These are phyloP conservation scores for Drosophila bocqueti DNA, from an alignment of 1,140 invertebrate genomes.

Conservation along the genomic window DNA sequence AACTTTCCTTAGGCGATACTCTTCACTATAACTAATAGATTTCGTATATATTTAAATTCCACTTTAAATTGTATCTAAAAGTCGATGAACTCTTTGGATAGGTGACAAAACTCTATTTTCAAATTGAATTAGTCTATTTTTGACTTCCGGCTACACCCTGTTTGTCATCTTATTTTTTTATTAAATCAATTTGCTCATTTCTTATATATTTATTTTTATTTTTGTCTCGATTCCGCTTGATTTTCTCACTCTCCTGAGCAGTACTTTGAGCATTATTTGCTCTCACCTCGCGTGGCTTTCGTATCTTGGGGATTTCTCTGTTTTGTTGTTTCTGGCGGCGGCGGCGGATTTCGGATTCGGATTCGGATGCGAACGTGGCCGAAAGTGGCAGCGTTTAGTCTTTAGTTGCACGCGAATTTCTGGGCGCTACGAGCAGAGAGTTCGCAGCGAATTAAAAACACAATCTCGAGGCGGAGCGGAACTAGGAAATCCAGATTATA, in stretches of 20 bases:
- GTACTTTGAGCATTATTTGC: conserved; percentile 10
- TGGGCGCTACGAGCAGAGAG: conserved; percentile 62
- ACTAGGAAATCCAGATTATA: conserved; percentile 71
- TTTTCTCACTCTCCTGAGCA: conserved; percentile 49
- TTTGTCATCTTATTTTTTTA: conserved; percentile 75
- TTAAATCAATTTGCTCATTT: conserved; percentile 81
- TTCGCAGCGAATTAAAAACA: conserved; percentile 60
- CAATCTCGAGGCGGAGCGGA: conserved; percentile 36
- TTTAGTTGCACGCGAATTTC: conserved; percentile 82
- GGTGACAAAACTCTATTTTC: conserved; percentile 15
- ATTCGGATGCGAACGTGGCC: conserved; percentile 61
- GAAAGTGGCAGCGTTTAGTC: conserved; percentile 81
- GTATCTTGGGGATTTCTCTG: conserved; percentile 29
- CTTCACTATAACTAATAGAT: neutral
- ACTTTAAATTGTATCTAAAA: neutral
- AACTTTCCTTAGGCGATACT: too few relatives aligned
- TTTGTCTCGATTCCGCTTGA: conserved; percentile 69
- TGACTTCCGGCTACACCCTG: conserved; percentile 43
- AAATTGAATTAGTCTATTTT: conserved; percentile 11
- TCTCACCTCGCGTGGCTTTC: conserved; percentile 36
- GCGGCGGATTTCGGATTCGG: conserved; percentile 32
- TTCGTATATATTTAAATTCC: neutral
- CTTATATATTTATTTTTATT: conserved; percentile 80
- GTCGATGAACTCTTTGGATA: conserved; percentile 9
- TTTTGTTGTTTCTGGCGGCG: conserved; percentile 45